Base-by-base conservation (phyloP, 2,113 vertebrate species). In the Xerus inauris region DNA sequence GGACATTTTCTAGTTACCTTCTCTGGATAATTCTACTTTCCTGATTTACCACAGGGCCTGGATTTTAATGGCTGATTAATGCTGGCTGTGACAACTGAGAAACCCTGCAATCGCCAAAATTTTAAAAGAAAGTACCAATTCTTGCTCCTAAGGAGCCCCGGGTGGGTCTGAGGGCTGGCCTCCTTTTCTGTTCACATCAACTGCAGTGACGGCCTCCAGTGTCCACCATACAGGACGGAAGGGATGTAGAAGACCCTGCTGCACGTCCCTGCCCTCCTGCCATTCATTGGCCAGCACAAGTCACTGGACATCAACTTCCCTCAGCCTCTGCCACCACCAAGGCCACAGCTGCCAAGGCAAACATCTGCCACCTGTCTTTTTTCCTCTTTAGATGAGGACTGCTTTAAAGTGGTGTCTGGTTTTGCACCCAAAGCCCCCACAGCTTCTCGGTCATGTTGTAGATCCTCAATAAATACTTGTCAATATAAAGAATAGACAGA, bases 181-280 rank as follows among this genome's bases (percentile, higher is more conserved):
- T 71, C 40, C 35, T 1, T 9, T 11, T 35, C 4, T 35, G 6
- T n/a, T 49, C 73, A 24, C 49, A 62, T 17, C 57, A 4, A 4
- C 19, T 28, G 20, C 32, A 64, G 24, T 28, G 26, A 62, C 49
- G 75, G 1, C 28, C 24, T 28, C 49, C 2, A 26, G 8, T 11
- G 3, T 75, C 69, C 42, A 22, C 0, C 0, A 20, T 26, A 5
- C 45, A 80, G 11, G 22, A 40, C 54, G 40, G 19, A 64, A 51
- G 20, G 47, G 8, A 24, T 3, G 6, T 0, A 64, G 20, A 12
- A 17, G 28, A 2, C 0, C 24, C 20, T 14, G 1, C 1, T 30
- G 30, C n/a, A 0, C 13, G 6, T 6, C 28, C 35, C 49, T 12
- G 4, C 5, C 26, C 8, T 54, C 57, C 17, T 8, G 8, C 38